Evolutionary conservation across 2,113 vertebrate genomes (phyloP).

Genomic region (Struthidea cinerea): DNA sequence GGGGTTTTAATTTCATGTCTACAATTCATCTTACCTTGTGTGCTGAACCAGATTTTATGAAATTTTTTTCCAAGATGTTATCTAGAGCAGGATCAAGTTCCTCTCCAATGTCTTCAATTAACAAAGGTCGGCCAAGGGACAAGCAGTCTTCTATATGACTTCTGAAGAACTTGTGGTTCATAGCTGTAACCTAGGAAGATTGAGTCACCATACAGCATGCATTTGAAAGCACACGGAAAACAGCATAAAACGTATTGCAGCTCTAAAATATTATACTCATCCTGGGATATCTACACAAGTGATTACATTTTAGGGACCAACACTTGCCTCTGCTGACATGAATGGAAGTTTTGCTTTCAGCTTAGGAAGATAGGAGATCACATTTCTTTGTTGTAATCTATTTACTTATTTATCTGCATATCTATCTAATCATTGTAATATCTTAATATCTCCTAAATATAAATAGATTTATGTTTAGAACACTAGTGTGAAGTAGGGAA

Average conservation of each 20-base stretch:
- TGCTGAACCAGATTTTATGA: slow-evolving; percentile 81
- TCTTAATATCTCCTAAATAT: not conserved
- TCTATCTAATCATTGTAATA: not conserved
- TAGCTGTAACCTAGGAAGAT: slow-evolving; percentile 73
- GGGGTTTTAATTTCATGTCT: not conserved
- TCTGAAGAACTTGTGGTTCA: slow-evolving; percentile 84
- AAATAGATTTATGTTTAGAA: not conserved
- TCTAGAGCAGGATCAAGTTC: slow-evolving; percentile 83
- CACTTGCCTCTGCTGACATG: not conserved
- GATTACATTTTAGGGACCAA: not conserved
- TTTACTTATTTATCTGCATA: not conserved
- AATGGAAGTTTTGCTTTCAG: not conserved
- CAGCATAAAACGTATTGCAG: not conserved
- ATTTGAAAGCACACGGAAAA: not conserved
- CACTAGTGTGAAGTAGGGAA: not conserved
- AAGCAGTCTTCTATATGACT: slow-evolving; percentile 79
- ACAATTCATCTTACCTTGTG: slow-evolving; percentile 70
- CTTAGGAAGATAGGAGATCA: not conserved
- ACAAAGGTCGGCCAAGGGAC: slow-evolving; percentile 78
- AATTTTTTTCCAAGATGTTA: slow-evolving; percentile 86
- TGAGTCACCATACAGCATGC: not conserved
- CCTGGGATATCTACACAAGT: not conserved
- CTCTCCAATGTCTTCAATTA: slow-evolving; percentile 84
- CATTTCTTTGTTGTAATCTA: not conserved
- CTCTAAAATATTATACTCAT: not conserved